Conservation (phyloP, 2,888 invertebrate species). For the Cosmia trapezina region DNA sequence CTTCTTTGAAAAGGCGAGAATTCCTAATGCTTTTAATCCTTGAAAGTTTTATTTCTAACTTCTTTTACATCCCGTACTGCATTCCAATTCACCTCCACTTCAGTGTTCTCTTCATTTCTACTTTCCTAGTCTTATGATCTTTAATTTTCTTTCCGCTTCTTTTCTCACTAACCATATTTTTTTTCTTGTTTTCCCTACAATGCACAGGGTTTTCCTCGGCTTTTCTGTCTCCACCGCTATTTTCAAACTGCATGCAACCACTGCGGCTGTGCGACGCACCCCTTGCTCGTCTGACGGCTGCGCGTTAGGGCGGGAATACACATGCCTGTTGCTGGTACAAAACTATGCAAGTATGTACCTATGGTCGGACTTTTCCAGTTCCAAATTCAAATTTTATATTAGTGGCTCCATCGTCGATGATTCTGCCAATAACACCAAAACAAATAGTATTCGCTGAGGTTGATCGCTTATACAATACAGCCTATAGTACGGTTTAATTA, state of each 20-base stretch:
- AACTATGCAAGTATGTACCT: no score
- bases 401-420: no score
- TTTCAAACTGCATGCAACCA: neutral
- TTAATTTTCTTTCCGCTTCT: neutral
- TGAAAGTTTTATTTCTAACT: neutral
- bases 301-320: no score
- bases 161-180: neutral
- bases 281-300: neutral
- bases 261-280: neutral
- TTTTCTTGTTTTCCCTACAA: neutral
- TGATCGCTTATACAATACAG: no score
- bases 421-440: no score
- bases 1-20: neutral
- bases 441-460: no score
- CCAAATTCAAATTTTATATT: no score
- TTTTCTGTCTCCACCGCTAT: neutral
- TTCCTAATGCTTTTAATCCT: neutral
- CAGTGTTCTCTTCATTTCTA: neutral
- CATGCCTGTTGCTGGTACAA: no score
- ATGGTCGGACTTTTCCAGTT: no score
- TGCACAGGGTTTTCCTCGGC: neutral
- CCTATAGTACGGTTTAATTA: no score
- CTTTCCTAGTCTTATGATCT: no score
- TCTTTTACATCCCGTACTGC: neutral
- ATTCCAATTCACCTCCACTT: neutral